Evolutionary conservation across 2,113 vertebrate genomes (phyloP), one percentile per base, ranked within the genome.

Genomic region (Psephotus haematonotus): DNA sequence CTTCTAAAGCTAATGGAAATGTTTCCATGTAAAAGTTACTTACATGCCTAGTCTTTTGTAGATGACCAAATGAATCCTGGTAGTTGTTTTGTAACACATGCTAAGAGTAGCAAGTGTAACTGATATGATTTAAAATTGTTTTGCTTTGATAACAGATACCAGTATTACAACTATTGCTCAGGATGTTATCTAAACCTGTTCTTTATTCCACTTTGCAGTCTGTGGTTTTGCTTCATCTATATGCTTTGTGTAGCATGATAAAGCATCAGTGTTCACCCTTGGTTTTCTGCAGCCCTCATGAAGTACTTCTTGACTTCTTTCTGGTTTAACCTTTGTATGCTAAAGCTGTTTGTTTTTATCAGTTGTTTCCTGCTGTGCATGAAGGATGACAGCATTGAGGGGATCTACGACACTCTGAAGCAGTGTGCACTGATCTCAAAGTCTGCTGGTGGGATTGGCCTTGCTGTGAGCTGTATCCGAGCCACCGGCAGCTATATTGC

Each of bases 381-480:
- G 99, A 99, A 98, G 94, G 99, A 99, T 4, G 99, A 99, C 98
- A 99, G 99, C 97, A 99, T 99, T 3, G 99, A 99, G 3, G 99
- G 99, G 2, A 99, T 99, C 97, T 99, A 99, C 5, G 99, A 99
- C 92, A 99, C 99, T 0, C 96, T 99, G 86, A 99, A 99, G 98
- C 99, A 99, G 62, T 99, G 99, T 37, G 99, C 99, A 0, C 98
- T 99, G 25, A 99, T 99, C 92, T 99, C 99, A 12, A 99, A 99
- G 93, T 99, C 99, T 27, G 99, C 99, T 1, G 99, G 99, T 2
- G 99, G 99, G 28, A 99, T 99, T 4, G 99, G 99, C 27, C 95
- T 99, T 2, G 99, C 99, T 1, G 99, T 99, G 16, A 99, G 99
- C 98, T 99, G 99, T 68, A 99, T 99, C 96, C 98, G 99, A 55